phyloP scores from a whole-genome alignment of 1,140 invertebrate genomes.

The Oryzaephilus surinamensis region DNA sequence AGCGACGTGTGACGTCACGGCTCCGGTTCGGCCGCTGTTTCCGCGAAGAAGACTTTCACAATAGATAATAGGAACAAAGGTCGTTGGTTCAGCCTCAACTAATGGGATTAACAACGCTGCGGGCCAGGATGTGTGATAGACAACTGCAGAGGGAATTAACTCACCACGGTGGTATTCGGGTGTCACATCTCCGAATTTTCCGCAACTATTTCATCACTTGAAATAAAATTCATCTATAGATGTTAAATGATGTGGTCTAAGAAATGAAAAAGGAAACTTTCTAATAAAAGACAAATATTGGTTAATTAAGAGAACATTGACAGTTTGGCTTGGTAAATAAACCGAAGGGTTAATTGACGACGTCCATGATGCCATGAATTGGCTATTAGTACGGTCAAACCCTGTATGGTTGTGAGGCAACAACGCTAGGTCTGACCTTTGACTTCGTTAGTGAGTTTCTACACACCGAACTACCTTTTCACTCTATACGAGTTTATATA shows the following conservation, averaged over 20 bases:
- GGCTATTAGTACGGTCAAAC: constrained; percentile 32
- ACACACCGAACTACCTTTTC: no score
- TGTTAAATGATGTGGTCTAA: background rate
- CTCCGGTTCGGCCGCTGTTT: constrained; percentile 16
- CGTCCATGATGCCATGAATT: constrained; percentile 27
- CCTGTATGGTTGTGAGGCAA: no score
- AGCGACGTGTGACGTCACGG: constrained; percentile 22
- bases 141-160: constrained; percentile 12
- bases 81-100: constrained; percentile 18
- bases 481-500: no score
- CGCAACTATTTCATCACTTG: background rate
- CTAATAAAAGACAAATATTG: no score
- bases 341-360: constrained; percentile 30
- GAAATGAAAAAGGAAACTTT: no score
- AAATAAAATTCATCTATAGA: background rate
- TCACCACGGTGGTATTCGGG: background rate
- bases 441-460: no score
- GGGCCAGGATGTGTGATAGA: constrained; percentile 24
- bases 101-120: constrained; percentile 25
- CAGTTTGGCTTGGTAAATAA: constrained; percentile 26
- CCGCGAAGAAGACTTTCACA: constrained; percentile 21
- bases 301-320: no score
- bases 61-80: constrained; percentile 21
- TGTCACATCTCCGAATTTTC: background rate
- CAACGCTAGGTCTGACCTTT: no score